Conservation (phyloP, 2,113 vertebrate genomes). For the Cervus canadensis region DNA sequence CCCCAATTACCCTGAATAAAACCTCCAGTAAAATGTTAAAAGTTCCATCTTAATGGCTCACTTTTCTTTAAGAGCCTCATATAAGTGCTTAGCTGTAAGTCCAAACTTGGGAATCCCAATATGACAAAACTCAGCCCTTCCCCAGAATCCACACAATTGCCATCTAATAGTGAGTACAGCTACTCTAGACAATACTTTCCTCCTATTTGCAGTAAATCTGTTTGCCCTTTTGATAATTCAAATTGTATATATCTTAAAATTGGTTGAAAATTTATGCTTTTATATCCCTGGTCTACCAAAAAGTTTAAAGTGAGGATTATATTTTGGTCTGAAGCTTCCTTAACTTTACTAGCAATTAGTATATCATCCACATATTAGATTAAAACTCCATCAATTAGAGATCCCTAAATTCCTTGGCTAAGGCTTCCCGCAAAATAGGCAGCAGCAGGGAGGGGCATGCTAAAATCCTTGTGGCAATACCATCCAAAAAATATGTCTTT, state of each 20-base stretch:
- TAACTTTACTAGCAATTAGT: not conserved
- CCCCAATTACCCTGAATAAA: not conserved
- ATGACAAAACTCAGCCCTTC: not conserved
- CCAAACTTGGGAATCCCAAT: not conserved
- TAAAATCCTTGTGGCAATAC: not conserved
- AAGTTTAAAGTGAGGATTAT: not conserved
- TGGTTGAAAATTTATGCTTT: not conserved
- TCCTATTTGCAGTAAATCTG: not conserved
- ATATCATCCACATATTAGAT: not conserved
- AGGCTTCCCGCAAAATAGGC: not conserved
- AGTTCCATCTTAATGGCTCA: not conserved
- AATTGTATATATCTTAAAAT: not conserved
- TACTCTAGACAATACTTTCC: not conserved
- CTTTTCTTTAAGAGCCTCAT: not conserved
- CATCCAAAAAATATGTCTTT: not conserved
- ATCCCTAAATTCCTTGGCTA: not conserved
- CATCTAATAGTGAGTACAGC: not conserved
- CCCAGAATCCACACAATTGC: not conserved
- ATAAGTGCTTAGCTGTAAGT: not conserved
- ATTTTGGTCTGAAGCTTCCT: not conserved
- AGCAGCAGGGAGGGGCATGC: not conserved
- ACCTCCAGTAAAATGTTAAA: not conserved
- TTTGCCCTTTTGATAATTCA: not conserved
- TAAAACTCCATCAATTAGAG: not conserved
- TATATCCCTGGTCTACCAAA: not conserved